Evolutionary conservation across 2,797 vertebrate species (phyloP).

Genomic region (Oryzias dopingdopingensis): DNA sequence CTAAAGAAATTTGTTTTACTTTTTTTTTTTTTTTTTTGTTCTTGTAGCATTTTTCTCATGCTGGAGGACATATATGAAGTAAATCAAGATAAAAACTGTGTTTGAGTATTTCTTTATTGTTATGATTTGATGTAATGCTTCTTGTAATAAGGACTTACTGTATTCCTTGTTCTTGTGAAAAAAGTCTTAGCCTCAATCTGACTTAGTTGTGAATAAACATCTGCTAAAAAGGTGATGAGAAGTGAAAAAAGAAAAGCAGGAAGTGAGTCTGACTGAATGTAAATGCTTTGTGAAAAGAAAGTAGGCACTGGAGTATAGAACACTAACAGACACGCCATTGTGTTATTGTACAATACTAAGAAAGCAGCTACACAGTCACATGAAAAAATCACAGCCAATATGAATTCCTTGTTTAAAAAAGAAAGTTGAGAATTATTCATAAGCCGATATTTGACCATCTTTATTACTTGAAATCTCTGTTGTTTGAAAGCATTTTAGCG

Average conservation of each 20-base stretch:
- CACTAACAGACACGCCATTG: conserved; percentile 23
- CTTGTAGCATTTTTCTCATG: no score
- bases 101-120: no score
- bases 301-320: conserved; percentile 28
- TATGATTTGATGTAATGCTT: no score
- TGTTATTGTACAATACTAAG: conserved; percentile 16
- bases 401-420: conserved; percentile 6
- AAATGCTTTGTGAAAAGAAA: conserved; percentile 34
- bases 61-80: no score
- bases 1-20: no score
- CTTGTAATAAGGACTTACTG: conserved; percentile 31
- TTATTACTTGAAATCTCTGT: conserved; percentile 3
- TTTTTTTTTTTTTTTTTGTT: no score
- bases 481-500: conserved; percentile 17
- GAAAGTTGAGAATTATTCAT: neutral
- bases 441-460: neutral
- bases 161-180: neutral
- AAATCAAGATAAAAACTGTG: no score
- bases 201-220: conserved; percentile 46
- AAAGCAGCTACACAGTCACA: no score
- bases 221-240: conserved; percentile 41
- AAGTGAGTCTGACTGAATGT: conserved; percentile 24
- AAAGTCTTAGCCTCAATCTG: conserved; percentile 21
- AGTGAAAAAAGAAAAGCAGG: conserved; percentile 13
- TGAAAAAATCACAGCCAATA: conserved; percentile 21